Evolutionary conservation across 2,113 vertebrate genomes (phyloP), one percentile per base, ranked within the genome.

Genomic region (Chaenogobius annularis): DNA sequence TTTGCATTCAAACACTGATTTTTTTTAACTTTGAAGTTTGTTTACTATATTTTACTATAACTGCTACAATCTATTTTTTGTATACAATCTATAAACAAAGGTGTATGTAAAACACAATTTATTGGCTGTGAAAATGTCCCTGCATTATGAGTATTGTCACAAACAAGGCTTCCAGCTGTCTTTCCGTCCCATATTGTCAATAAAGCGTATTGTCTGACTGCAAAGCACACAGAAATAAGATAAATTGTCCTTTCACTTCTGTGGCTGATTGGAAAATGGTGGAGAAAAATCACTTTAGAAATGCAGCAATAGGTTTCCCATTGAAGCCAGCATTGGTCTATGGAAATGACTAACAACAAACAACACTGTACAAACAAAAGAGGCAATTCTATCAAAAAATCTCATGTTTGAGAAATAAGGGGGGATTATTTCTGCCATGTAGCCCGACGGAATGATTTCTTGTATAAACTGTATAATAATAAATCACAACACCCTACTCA

Each of bases 271-370:
- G 69, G 20, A 65, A 26, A 76, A 48, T 75, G 26, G 68, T 43
- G 6, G 19, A 63, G 66, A 68, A 69, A 73, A 65, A 37, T 35
- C 31, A 47, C 44, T 68, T n/a, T 58, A 63, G 44, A 73, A 67
- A 56, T 10, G 15, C 13, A 31, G n/a, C 43, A 13, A 26, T 7
- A 52, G 54, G 22, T 31, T 3, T 13, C 54, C 69, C 40, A 55
- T 14, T 76, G 31, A 73, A 70, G 50, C n/a, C 5, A 1, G 12
- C 13, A 66, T 15, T 55, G 68, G 59, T 43, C 47, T 52, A 70
- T 62, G 69, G 10, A 50, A 46, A 66, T 66, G 54, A 61, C 20
- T 7, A 43, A 55, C 66, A 13, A 66, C 35, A 67, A 76, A 56
- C 14, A 67, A 37, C 23, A 52, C 46, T 31, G 20, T 15, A 22